A percentile compares a stretch with the other conserved stretches of the same genome.
These are phyloP conservation scores for Mizuhopecten yessoensis DNA, from an alignment of 1,140 invertebrate species.

Conservation along the genomic window DNA sequence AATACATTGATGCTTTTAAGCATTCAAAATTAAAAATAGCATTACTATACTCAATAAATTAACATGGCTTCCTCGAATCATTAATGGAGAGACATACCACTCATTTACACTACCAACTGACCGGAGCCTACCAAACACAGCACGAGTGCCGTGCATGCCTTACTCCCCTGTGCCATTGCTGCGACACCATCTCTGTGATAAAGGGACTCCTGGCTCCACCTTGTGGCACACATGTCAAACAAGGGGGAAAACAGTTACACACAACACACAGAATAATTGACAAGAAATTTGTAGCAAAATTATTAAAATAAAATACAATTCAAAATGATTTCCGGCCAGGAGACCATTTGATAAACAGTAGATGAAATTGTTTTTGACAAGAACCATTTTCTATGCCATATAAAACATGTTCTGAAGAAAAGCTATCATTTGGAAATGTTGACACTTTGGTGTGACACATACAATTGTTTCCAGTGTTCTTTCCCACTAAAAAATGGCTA, in stretches of 20 bases:
- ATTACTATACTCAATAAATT: neutral
- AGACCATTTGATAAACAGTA: neutral
- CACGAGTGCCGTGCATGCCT: too few species aligned
- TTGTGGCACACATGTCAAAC: neutral
- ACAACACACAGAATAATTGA: neutral
- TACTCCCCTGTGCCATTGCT: too few species aligned
- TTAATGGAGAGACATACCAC: neutral
- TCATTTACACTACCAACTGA: neutral
- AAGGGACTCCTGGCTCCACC: too few species aligned
- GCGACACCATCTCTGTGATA: too few species aligned
- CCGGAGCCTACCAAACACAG: too few species aligned
- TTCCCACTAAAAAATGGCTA: too few species aligned
- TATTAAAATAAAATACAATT: neutral
- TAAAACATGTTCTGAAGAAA: too few species aligned
- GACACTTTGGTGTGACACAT: too few species aligned
- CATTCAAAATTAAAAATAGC: neutral
- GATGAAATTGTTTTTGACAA: too few species aligned
- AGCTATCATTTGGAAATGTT: neutral
- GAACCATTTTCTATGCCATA: too few species aligned
- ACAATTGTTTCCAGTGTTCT: too few species aligned
- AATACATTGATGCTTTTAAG: neutral
- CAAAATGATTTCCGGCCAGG: neutral
- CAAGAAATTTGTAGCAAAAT: neutral
- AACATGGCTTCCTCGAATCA: neutral
- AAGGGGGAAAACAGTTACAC: neutral